Conservation (phyloP, 1,140 invertebrate species). For the Pogonomyrmex californicus region DNA sequence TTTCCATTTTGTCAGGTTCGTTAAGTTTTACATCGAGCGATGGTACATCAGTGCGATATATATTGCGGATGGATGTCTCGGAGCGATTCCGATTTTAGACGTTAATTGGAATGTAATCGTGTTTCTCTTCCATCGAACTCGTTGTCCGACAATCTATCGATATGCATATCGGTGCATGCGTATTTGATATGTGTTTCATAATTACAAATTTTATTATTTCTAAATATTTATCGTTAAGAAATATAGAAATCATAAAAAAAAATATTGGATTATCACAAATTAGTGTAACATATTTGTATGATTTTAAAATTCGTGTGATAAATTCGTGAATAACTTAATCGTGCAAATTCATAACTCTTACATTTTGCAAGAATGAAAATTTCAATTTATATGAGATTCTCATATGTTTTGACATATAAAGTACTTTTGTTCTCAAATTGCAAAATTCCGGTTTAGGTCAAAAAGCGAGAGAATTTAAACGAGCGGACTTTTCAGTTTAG, state of each 20-base stretch:
- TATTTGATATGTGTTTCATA: background rate
- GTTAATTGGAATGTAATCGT: conserved; percentile 56
- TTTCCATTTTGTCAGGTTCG: conserved; percentile 24
- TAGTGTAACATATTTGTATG: background rate
- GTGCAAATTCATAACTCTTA: background rate
- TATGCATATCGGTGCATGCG: background rate
- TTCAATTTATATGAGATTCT: background rate
- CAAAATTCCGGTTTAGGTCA: background rate
- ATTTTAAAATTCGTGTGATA: conserved; percentile 8
- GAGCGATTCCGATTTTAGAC: conserved; percentile 49
- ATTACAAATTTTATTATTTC: conserved; percentile 7
- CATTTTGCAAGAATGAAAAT: background rate
- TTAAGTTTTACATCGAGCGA: conserved; percentile 23
- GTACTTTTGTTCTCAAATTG: background rate
- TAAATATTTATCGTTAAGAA: background rate
- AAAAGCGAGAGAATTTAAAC: conserved; percentile 7
- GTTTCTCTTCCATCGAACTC: conserved; percentile 31
- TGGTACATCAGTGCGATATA: conserved; percentile 2
- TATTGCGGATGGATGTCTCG: conserved; percentile 26
- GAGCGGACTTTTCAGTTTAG: background rate
- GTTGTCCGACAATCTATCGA: background rate
- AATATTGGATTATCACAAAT: background rate
- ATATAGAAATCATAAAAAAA: background rate
- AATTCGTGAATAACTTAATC: background rate
- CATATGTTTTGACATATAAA: background rate